Percentiles rank a stretch among this genome's conserved stretches.
Conservation (phyloP, 2,888 invertebrate species). For the Icerya purchasi region DNA sequence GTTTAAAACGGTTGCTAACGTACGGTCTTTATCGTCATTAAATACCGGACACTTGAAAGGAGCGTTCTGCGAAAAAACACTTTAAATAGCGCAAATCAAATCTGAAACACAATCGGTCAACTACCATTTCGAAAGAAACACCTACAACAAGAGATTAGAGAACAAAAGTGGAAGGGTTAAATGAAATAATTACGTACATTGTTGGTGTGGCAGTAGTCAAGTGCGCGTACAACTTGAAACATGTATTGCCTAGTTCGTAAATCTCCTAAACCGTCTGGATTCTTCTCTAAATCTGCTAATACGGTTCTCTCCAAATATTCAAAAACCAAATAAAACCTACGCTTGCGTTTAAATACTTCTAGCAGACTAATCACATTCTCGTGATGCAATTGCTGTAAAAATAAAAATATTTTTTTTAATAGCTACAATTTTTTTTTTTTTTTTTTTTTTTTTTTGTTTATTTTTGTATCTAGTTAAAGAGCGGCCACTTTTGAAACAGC, state of each 20-base stretch:
- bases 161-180: too few species aligned
- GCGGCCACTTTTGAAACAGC: too few species aligned
- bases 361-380: constrained; percentile 73
- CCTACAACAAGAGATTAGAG: too few species aligned
- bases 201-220: constrained; percentile 62
- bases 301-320: constrained; percentile 72
- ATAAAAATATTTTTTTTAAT: constrained; percentile 13
- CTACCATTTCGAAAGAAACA: too few species aligned
- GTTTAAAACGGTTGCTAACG: too few species aligned
- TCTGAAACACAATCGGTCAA: too few species aligned
- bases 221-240: constrained; percentile 58
- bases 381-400: constrained; percentile 54
- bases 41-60: too few species aligned
- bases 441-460: neutral
- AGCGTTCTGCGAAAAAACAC: too few species aligned
- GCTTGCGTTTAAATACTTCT: constrained; percentile 65
- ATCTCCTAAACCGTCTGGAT: constrained; percentile 46
- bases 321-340: constrained; percentile 67
- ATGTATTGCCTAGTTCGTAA: constrained; percentile 50
- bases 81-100: too few species aligned
- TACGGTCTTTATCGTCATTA: too few species aligned
- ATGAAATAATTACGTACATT: constrained; percentile 46
- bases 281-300: constrained; percentile 57
- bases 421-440: constrained; percentile 5
- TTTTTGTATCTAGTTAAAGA: too few species aligned